Conservation (phyloP, 2,888 invertebrate species). For the Chouioia cunea region DNA sequence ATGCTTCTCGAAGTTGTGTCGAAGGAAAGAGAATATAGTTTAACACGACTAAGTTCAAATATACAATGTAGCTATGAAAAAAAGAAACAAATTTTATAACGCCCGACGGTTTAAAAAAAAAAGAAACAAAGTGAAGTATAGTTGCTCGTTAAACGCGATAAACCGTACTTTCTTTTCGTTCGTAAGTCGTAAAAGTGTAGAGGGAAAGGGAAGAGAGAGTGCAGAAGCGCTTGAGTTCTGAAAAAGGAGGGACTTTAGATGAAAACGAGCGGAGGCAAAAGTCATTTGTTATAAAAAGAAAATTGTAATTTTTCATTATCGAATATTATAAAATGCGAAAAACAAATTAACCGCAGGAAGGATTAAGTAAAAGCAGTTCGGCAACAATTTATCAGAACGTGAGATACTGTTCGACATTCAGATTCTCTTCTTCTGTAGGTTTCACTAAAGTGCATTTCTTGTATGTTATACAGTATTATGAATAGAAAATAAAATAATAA, state of each 20-base stretch:
- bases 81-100: conserved; percentile 11
- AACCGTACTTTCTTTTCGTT: conserved; percentile 36
- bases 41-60: conserved; percentile 29
- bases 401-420: conserved; percentile 66
- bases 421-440: conserved; percentile 88
- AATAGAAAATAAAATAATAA: conserved; percentile 72
- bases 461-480: conserved; percentile 91
- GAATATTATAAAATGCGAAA: conserved; percentile 27
- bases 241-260: conserved; percentile 39
- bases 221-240: conserved; percentile 37
- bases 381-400: conserved; percentile 57
- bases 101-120: conserved; percentile 28
- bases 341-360: conserved; percentile 52
- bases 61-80: conserved; percentile 21
- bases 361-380: conserved; percentile 51
- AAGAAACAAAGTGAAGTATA: conserved; percentile 1
- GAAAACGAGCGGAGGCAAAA: conserved; percentile 53
- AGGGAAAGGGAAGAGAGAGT: conserved; percentile 18
- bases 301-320: conserved; percentile 44
- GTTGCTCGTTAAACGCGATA: conserved; percentile 45
- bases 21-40: conserved; percentile 13
- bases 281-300: conserved; percentile 54
- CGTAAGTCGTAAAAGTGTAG: conserved; percentile 33
- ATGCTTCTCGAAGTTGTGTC: conserved; percentile 28
- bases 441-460: conserved; percentile 91